Base-by-base conservation (phyloP, 2,888 invertebrate genomes). In the Harmothoe impar region DNA sequence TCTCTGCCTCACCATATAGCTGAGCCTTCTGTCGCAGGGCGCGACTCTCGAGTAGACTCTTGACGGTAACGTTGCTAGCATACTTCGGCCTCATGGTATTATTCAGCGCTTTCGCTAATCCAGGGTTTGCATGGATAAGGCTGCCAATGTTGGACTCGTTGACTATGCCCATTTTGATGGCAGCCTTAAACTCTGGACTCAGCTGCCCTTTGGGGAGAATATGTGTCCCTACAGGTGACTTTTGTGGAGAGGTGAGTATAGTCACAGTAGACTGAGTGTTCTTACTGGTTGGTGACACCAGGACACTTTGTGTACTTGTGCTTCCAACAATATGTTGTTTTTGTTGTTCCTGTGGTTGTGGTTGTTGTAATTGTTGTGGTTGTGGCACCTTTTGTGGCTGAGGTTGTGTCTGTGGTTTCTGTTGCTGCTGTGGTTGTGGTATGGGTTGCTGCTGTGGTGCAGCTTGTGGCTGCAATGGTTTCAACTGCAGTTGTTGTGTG, bases 41-140 rank as follows among this genome's bases (percentile, higher is more conserved):
- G 89, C 94, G 91, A 78, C 93, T 94, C 91, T 95, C 94, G 85
- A 95, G 92, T 77, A 95, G 91, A 43, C 93, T 93, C 92, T 94
- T 94, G 0, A 95, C 95, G 20, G 95, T 95, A 25, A 95, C 94
- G 91, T 94, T 95, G 29, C 93, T 93, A 20, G 95, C 94, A 91
- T 95, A 95, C 86, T 94, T 94, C 29, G 90, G 90, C 25, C 89
- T 77, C 29, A 90, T 89, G 10, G 86, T 86, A 54, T 54, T 54
- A n/a, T 91, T 91, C 12, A 90, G 90, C 23, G 90, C 90, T 35
- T 56, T 51, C 12, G 84, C 54, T 23, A 90, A 23, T 0, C 90
- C 90, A 29, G 90, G 90, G 35, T 84, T 89, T n/a, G 89, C 51
- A 25, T 89, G 35, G 23, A 77, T 89, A 0, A 89, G 31, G 51